phyloP scores from a whole-genome alignment of 2,113 vertebrate genomes.

The Hiodon alosoides region DNA sequence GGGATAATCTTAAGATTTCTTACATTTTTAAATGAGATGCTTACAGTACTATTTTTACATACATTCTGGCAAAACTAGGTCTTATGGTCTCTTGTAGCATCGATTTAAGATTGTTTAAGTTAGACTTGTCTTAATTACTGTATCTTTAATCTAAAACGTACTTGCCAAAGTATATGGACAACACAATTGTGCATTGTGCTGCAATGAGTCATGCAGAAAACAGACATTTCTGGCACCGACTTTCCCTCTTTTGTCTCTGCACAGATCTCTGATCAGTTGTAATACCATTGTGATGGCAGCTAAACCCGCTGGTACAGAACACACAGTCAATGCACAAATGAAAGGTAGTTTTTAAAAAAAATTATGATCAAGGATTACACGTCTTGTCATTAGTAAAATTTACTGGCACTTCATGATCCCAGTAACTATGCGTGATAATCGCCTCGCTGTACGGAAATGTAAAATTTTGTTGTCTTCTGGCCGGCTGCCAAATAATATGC shows the following conservation, averaged over 20 bases:
- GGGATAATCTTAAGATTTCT: too few relatives aligned
- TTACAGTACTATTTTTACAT: too few relatives aligned
- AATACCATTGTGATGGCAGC: not conserved
- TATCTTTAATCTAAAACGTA: not conserved
- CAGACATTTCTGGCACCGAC: not conserved
- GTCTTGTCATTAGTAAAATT: slow-evolving; percentile 30
- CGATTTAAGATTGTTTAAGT: not conserved
- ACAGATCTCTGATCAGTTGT: not conserved
- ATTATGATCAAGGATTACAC: slow-evolving; percentile 15
- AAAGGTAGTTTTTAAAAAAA: slow-evolving; percentile 11
- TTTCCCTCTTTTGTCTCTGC: not conserved
- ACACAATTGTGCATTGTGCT: not conserved
- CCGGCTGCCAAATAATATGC: slow-evolving; percentile 21
- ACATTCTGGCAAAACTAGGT: too few relatives aligned
- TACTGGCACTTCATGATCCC: slow-evolving; percentile 12
- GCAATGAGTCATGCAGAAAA: not conserved
- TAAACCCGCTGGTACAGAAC: not conserved
- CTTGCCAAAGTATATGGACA: not conserved
- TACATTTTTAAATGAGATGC: too few relatives aligned
- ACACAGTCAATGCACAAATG: not conserved
- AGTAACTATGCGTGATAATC: slow-evolving; percentile 10
- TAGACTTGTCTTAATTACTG: not conserved
- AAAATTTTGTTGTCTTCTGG: slow-evolving; percentile 2
- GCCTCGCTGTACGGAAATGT: slow-evolving; percentile 2
- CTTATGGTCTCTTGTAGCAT: not conserved